These are phyloP conservation scores for Dendrolimus kikuchii DNA, from an alignment of 1,140 invertebrate genomes.

Conservation along the genomic window DNA sequence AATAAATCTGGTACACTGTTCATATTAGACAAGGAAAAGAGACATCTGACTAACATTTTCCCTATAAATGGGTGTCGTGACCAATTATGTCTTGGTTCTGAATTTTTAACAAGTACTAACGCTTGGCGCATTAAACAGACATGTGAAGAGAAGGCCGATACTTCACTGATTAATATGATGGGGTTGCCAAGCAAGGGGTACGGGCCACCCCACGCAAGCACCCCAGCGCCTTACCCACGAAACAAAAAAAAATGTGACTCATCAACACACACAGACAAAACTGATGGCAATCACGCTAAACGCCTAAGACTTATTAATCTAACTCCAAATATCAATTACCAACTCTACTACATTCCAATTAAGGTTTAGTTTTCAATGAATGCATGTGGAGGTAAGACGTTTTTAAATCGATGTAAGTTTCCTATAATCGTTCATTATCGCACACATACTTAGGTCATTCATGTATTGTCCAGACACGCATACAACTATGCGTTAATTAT, in stretches of 20 bases:
- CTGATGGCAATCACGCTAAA: constrained; percentile 36
- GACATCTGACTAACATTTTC: not conserved
- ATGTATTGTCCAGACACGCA: constrained; percentile 58
- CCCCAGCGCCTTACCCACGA: constrained; percentile 67
- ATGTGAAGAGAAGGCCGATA: constrained; percentile 65
- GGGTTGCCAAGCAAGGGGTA: constrained; percentile 62
- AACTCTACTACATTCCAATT: constrained; percentile 43
- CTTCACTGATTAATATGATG: constrained; percentile 71
- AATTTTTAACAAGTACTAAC: constrained; percentile 50
- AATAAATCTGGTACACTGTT: not conserved
- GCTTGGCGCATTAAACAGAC: constrained; percentile 44
- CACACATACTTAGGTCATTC: constrained; percentile 51
- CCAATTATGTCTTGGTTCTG: constrained; percentile 8
- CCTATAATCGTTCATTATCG: constrained; percentile 69
- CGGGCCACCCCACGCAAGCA: constrained; percentile 53
- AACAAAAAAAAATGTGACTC: constrained; percentile 72
- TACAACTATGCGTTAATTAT: constrained; percentile 67
- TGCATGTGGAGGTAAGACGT: constrained; percentile 22
- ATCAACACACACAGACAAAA: constrained; percentile 65
- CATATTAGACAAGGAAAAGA: not conserved
- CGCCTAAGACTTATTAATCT: constrained; percentile 33
- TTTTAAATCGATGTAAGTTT: constrained; percentile 47
- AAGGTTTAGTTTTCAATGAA: constrained; percentile 45
- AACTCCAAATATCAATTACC: constrained; percentile 38
- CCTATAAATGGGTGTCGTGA: constrained; percentile 6